Evolutionary conservation across 2,797 vertebrate species (phyloP), one percentile per base, ranked within the genome.

Genomic region (Anolis apletophallus): DNA sequence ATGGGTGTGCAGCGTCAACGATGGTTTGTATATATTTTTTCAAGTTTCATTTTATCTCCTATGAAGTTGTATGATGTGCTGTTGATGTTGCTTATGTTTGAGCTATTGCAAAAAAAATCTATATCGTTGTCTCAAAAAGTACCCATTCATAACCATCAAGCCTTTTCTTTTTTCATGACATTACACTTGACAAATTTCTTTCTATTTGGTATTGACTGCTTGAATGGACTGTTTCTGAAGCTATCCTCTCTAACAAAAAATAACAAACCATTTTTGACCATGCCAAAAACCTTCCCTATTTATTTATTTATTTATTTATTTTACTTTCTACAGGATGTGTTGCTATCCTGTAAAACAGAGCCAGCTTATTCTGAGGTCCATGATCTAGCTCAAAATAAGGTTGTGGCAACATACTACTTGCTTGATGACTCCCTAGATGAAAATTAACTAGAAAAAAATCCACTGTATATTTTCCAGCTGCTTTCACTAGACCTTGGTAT

Each of bases 1-100:
- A 87, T 93, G 94, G 92, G 85, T 96, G 88, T 92, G 85, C 95
- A 99, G 99, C 97, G 99, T 91, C 99, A 99, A 93, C 97, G 99
- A 99, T 99, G 98, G 99, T 99, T 98, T 93, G 99, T 99, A 99
- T 96, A 91, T 86, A 73, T 91, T 88, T 90, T 93, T 92, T 92
- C 81, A 55, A 80, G 80, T 89, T 88, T 87, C 29, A 32, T 1
- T 72, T 72, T 59, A 76, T 83, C 13, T 81, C 68, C 2, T 46
- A 81, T 87, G 85, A 69, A 91, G 12, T 34, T 29, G 26, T 64
- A 29, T 64, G 61, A 64, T 64, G 61, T 64, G 61, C 12, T 29
- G 12, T 50, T 80, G 29, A 4, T 46, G 12, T 52, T 2, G 29
- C 14, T n/a, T 4, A 68, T 81, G n/a, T 81, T 50, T 52, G 64